Conservation (phyloP, 2,113 vertebrate species). For the Edolisoma coerulescens region DNA sequence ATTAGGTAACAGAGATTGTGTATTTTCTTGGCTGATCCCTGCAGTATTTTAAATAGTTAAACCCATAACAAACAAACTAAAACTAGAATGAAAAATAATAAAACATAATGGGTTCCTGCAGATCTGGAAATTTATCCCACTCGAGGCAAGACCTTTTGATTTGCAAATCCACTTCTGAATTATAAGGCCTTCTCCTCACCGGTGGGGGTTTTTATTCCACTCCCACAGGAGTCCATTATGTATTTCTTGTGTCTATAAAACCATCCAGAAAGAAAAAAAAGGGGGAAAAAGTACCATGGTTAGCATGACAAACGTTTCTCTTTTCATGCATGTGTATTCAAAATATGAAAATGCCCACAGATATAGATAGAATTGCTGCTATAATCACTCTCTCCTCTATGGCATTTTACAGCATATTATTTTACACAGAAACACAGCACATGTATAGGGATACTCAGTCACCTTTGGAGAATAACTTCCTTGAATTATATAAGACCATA, state of each 20-base stretch:
- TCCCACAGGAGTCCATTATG: constrained; percentile 65
- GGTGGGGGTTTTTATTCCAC: constrained; percentile 52
- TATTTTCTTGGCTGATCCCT: constrained; percentile 42
- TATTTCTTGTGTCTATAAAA: constrained; percentile 68
- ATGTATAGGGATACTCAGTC: constrained; percentile 12
- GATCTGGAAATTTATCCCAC: constrained; percentile 65
- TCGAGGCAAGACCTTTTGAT: constrained; percentile 69
- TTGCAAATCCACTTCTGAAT: constrained; percentile 72
- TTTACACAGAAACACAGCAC: not conserved
- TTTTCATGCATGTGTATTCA: constrained; percentile 52
- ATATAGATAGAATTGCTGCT: constrained; percentile 9
- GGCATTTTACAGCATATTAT: constrained; percentile 15
- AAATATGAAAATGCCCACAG: constrained; percentile 41
- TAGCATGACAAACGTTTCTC: constrained; percentile 60
- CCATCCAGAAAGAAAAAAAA: constrained; percentile 63
- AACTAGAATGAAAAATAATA: constrained; percentile 60
- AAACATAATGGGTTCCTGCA: constrained; percentile 58
- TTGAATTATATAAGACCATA: constrained; percentile 44
- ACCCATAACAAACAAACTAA: constrained; percentile 58
- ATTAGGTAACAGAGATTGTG: constrained; percentile 45
- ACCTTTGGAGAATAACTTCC: constrained; percentile 53
- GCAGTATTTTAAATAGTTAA: constrained; percentile 64
- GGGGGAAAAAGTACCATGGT: constrained; percentile 53
- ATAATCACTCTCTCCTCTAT: constrained; percentile 13
- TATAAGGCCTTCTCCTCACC: constrained; percentile 61